phyloP scores from a whole-genome alignment of 92 coral and sea anemone species.

The Epizoanthus stellaris region DNA sequence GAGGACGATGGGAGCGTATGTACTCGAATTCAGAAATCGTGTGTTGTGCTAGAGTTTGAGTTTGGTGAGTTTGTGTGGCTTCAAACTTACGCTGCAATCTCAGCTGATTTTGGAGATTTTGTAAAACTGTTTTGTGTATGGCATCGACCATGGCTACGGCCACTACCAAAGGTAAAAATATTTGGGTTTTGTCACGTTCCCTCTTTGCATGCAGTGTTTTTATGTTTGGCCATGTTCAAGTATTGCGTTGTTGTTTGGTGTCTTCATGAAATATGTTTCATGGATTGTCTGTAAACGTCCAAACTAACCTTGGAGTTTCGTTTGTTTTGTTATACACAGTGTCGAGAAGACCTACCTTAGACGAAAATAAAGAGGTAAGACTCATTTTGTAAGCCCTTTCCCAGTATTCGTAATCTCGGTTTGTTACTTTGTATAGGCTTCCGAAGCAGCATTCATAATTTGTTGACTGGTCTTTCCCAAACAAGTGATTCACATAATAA shows the following conservation, averaged over 20 bases:
- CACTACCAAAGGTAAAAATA: conserved; percentile 82
- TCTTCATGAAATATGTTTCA: conserved; percentile 49
- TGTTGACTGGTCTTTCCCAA: conserved; percentile 49
- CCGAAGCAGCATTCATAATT: conserved; percentile 38
- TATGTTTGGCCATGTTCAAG: conserved; percentile 45
- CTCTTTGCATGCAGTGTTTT: conserved; percentile 83
- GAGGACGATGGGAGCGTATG: conserved; percentile 41
- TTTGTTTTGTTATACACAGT: conserved; percentile 47
- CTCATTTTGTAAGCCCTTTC: not conserved
- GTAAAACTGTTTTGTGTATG: conserved; percentile 46
- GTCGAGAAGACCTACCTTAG: conserved; percentile 73
- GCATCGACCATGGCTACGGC: conserved; percentile 80
- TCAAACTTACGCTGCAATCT: conserved; percentile 67
- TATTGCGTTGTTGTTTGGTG: conserved; percentile 45
- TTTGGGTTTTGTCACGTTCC: conserved; percentile 36
- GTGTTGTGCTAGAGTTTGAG: conserved; percentile 44
- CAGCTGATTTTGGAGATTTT: conserved; percentile 67
- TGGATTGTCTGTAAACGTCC: conserved; percentile 11
- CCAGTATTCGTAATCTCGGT: conserved; percentile 31
- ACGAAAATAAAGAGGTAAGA: conserved; percentile 71
- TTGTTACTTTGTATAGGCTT: conserved; percentile 31
- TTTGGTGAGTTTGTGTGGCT: conserved; percentile 39
- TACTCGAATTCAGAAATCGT: conserved; percentile 42
- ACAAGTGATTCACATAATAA: conserved; percentile 19
- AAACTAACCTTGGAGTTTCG: conserved; percentile 41